Evolutionary conservation across 2,888 invertebrate genomes (phyloP), one percentile per base, ranked within the genome.

Genomic region (Eupithecia pulchellata): DNA sequence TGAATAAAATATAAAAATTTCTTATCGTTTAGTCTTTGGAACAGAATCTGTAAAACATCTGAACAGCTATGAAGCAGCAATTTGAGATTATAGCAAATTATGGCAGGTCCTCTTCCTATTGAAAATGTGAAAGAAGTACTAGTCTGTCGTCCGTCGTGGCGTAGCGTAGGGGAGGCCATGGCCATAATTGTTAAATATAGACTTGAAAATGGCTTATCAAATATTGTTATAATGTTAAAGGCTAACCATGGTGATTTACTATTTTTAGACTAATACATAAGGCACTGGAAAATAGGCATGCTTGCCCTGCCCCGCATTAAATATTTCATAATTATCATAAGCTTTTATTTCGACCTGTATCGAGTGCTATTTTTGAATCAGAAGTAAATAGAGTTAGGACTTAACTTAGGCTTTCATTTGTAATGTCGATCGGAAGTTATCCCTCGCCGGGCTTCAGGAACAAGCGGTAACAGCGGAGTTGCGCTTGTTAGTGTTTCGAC

Each of bases 401-500:
- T 47, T 47, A 14, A 20, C 30, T 30, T 30, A 30, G n/a, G n/a
- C 9, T 17, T 58, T 30, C 25, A 58, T 30, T 58, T 58, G n/a
- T 9, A 4, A 32, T 32, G 60, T 32, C 60, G 20, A 60, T 60
- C 20, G 32, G n/a, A 9, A 32, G n/a, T 60, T 32, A 11, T 20
- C 60, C 11, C 60, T 32, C 60, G 0, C 29, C 60, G n/a, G 20
- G 32, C 4, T 60, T 60, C 60, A 6, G 60, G 60, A 60, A 60
- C 60, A 30, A 29, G 64, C 57, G 29, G 68, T 25, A 32, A 30
- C 68, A 64, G 32, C 20, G n/a, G 64, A 61, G 66, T 55, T 66
- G 25, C 30, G 66, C 71, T 67, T 71, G 71, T 71, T 71, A 67
- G 71, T 71, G 71, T 64, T 71, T 64, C 63, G 58, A 64, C 66